These are phyloP conservation scores for Lasioglossum pauxillum DNA, from an alignment of 2,888 invertebrate species.

Conservation along the genomic window DNA sequence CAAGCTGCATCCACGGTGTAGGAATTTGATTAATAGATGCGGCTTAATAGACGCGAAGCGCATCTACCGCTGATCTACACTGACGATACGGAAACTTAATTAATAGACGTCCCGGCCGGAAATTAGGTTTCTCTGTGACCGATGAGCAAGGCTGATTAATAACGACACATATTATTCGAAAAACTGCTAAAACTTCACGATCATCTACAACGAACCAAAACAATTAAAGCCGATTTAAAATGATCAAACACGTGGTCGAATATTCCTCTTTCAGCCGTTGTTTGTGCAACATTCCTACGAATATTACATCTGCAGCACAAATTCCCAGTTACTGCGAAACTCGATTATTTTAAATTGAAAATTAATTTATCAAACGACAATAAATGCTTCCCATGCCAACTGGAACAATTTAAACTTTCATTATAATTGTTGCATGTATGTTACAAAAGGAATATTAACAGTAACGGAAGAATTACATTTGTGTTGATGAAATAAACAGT, in stretches of 20 bases:
- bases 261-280: too few relatives aligned
- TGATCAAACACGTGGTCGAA: background rate
- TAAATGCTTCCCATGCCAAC: background rate
- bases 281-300: background rate
- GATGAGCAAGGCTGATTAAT: conserved; percentile 34
- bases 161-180: background rate
- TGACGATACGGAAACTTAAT: conserved; percentile 46
- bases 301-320: background rate
- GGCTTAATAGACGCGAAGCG: conserved; percentile 42
- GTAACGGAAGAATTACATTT: background rate
- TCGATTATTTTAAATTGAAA: background rate
- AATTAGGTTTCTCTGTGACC: conserved; percentile 35
- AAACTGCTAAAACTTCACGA: background rate
- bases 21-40: conserved; percentile 51
- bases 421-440: background rate
- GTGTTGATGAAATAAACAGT: background rate
- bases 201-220: background rate
- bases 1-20: conserved; percentile 13
- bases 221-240: background rate
- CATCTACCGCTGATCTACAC: conserved; percentile 43
- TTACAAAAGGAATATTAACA: background rate
- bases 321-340: background rate
- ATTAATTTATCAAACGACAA: background rate
- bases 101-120: conserved; percentile 37
- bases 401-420: background rate